A percentile compares a stretch with the other conserved stretches of the same genome.
Conservation (phyloP, 2,797 vertebrate species). For the Enteromius anoplus region DNA sequence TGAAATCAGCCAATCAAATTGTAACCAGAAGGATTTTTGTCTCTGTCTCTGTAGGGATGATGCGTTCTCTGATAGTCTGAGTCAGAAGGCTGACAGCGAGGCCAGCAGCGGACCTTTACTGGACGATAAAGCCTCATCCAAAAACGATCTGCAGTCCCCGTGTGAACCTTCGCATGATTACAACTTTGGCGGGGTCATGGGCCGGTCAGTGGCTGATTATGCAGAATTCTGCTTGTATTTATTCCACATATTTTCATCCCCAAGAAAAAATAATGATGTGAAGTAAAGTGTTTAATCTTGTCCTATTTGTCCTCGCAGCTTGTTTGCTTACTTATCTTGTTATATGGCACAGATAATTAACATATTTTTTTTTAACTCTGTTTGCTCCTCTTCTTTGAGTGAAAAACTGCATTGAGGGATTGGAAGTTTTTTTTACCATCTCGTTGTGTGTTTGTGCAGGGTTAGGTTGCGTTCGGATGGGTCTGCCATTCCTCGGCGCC, state of each 20-base stretch:
- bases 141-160: slow-evolving; percentile 92
- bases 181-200: slow-evolving; percentile 89
- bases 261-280: background rate
- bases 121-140: slow-evolving; percentile 94
- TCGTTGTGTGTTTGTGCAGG: slow-evolving; percentile 71
- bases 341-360: background rate
- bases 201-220: slow-evolving; percentile 78
- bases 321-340: background rate
- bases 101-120: slow-evolving; percentile 94
- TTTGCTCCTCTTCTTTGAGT: background rate
- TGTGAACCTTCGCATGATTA: slow-evolving; percentile 91
- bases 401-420: background rate
- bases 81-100: slow-evolving; percentile 97
- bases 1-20: background rate
- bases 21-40: background rate
- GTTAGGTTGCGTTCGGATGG: slow-evolving; percentile 93
- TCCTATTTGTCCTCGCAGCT: background rate
- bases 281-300: slow-evolving; percentile 1
- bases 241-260: slow-evolving; percentile 13
- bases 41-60: slow-evolving; percentile 83
- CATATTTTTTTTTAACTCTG: background rate
- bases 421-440: background rate
- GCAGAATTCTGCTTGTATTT: slow-evolving; percentile 18
- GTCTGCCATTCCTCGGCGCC: slow-evolving; percentile 88
- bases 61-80: slow-evolving; percentile 95